These are phyloP conservation scores for Micronycteris hirsuta DNA, from an alignment of 2,113 vertebrate species.

Conservation along the genomic window DNA sequence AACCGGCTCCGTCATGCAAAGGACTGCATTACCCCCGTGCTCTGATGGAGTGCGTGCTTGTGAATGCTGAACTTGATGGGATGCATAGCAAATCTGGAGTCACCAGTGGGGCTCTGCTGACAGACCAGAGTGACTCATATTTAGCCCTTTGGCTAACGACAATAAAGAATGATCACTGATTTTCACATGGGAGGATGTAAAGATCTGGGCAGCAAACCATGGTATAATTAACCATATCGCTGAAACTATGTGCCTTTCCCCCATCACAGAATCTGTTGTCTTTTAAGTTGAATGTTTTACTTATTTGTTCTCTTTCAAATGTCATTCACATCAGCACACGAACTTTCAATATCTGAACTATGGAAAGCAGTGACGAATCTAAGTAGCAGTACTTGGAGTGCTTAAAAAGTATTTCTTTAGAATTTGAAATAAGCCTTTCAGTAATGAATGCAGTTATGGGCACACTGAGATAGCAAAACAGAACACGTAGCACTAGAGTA, in stretches of 20 bases:
- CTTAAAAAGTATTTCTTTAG: background rate
- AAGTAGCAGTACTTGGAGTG: background rate
- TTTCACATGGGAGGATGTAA: background rate
- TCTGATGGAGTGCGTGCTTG: background rate
- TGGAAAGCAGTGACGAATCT: background rate
- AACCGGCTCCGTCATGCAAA: background rate
- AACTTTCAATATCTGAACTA: conserved; percentile 21
- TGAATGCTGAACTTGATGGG: background rate
- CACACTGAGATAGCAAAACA: conserved; percentile 34
- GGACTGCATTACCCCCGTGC: background rate
- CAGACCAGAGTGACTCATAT: background rate
- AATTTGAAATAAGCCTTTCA: conserved; percentile 52
- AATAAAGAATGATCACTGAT: background rate
- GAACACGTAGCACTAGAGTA: conserved; percentile 7
- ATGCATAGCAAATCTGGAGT: background rate
- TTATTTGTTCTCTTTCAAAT: conserved; percentile 61
- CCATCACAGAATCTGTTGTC: conserved; percentile 16
- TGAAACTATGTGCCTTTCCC: background rate
- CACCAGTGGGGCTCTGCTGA: background rate
- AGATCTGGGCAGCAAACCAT: conserved; percentile 22
- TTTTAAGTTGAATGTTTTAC: conserved; percentile 25
- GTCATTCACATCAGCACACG: background rate
- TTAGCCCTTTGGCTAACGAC: background rate
- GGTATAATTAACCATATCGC: conserved; percentile 27
- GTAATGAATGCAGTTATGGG: conserved; percentile 35